phyloP scores from a whole-genome alignment of 2,888 invertebrate species.

The Barypeithes pellucidus region DNA sequence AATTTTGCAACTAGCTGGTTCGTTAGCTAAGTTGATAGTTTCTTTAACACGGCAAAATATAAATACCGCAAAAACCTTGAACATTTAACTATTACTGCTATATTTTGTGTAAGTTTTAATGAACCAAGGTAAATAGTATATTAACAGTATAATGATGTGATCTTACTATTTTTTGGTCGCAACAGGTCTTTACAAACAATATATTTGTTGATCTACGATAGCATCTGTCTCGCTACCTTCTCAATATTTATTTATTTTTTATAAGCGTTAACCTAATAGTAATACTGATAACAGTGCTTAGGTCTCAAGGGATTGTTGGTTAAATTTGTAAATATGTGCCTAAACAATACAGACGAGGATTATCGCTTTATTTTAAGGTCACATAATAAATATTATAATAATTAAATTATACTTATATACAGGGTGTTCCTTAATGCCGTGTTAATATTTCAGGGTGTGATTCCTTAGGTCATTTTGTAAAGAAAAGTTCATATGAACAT shows the following conservation, averaged over 20 bases:
- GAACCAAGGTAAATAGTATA: conserved; percentile 13
- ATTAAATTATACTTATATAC: no score
- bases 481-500: no score
- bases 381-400: no score
- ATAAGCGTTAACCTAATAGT: no score
- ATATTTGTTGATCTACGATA: neutral
- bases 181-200: neutral
- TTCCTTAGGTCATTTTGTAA: no score
- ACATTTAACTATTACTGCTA: conserved; percentile 16
- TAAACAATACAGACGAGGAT: no score
- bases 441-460: no score
- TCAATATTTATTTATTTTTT: no score
- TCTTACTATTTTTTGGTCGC: neutral
- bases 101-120: neutral
- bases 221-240: neutral
- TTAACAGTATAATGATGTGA: conserved; percentile 1
- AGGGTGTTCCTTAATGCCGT: no score
- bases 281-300: no score
- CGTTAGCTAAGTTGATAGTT: conserved; percentile 7
- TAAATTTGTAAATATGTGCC: neutral
- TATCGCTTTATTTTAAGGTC: no score
- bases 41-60: conserved; percentile 13
- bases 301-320: no score
- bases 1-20: neutral
- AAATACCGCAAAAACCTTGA: conserved; percentile 21